These are phyloP conservation scores for Thecocarcelia acutangulata DNA, from an alignment of 2,888 invertebrate species.

Conservation along the genomic window DNA sequence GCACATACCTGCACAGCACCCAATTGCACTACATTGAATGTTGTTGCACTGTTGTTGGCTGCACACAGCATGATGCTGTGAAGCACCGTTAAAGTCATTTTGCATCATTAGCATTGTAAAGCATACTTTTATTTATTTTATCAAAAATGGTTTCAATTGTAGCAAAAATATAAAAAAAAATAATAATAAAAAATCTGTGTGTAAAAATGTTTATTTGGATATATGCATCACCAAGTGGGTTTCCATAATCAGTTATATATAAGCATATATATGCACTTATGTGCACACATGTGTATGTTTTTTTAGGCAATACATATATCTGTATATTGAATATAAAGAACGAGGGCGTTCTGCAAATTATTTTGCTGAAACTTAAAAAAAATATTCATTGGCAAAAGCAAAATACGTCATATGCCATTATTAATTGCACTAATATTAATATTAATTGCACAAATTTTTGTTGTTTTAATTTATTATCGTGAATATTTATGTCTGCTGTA, in stretches of 20 bases:
- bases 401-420: too few species aligned
- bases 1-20: constrained; percentile 38
- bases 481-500: too few species aligned
- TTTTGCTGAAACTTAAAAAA: too few species aligned
- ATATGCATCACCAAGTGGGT: not conserved
- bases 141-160: constrained; percentile 51
- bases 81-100: constrained; percentile 78
- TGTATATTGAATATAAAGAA: too few species aligned
- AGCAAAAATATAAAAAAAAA: constrained; percentile 15
- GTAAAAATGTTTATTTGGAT: not conserved
- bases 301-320: too few species aligned
- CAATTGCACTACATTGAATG: constrained; percentile 38
- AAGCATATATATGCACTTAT: too few species aligned
- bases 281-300: too few species aligned
- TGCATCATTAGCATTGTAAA: constrained; percentile 77
- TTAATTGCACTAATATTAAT: too few species aligned
- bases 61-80: constrained; percentile 57
- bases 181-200: not conserved
- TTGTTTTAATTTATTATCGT: too few species aligned
- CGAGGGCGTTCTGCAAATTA: too few species aligned
- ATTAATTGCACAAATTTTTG: too few species aligned
- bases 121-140: constrained; percentile 62
- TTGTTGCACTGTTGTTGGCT: constrained; percentile 19
- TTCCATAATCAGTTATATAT: not conserved
- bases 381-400: too few species aligned